phyloP scores from a whole-genome alignment of 2,888 invertebrate species.

The Leptopilina syphax region DNA sequence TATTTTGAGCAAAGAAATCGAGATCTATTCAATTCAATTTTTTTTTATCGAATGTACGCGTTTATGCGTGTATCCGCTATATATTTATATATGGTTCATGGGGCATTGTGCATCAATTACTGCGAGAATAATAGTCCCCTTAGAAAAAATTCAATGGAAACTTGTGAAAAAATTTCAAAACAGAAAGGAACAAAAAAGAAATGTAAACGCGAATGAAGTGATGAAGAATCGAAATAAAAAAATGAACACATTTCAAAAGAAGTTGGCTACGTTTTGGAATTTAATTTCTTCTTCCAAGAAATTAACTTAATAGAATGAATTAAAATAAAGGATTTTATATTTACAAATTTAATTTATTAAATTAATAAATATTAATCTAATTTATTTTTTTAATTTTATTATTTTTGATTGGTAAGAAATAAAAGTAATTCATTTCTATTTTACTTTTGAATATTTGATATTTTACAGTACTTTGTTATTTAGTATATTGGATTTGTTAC shows the following conservation, averaged over 20 bases:
- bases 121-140: slow-evolving; percentile 24
- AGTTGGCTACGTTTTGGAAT: not conserved
- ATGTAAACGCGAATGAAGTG: not conserved
- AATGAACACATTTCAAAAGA: slow-evolving; percentile 4
- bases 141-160: slow-evolving; percentile 13
- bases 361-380: no score
- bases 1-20: slow-evolving; percentile 16
- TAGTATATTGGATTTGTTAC: no score
- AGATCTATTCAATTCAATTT: slow-evolving; percentile 20
- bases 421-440: no score
- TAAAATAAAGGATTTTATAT: no score
- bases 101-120: slow-evolving; percentile 38
- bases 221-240: not conserved
- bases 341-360: no score
- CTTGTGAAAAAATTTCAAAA: slow-evolving; percentile 34
- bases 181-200: slow-evolving; percentile 10
- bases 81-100: not conserved
- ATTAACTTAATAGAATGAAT: no score
- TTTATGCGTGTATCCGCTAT: slow-evolving; percentile 38
- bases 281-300: not conserved
- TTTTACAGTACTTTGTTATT: no score
- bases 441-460: no score
- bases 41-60: slow-evolving; percentile 35
- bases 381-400: no score
- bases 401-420: no score